A percentile compares a stretch with the other conserved stretches of the same genome.
Conservation (phyloP, 2,888 invertebrate genomes). For the Lottia scabra region DNA sequence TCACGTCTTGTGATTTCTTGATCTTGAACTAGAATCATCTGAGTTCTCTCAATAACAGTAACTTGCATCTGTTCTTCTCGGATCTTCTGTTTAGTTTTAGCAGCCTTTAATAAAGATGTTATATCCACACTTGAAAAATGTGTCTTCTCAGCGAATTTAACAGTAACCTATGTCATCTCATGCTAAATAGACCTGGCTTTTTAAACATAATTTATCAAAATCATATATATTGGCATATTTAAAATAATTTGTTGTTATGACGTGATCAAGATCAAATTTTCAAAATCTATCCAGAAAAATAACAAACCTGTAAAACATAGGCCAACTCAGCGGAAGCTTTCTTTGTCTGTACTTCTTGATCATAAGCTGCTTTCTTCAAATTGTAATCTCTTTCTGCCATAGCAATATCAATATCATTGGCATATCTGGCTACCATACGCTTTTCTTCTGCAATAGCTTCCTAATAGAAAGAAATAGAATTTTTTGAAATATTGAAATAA, state of each 20-base stretch:
- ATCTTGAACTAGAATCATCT: constrained; percentile 92
- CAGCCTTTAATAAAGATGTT: constrained; percentile 53
- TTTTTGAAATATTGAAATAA: no score
- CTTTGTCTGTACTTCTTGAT: constrained; percentile 95
- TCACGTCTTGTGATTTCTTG: constrained; percentile 94
- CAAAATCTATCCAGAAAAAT: no score
- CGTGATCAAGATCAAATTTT: no score
- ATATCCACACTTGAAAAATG: not conserved
- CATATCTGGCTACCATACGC: constrained; percentile 91
- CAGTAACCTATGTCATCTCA: no score
- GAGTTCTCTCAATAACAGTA: constrained; percentile 84
- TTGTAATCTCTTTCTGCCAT: constrained; percentile 97
- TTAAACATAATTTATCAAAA: no score
- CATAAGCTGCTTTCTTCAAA: constrained; percentile 95
- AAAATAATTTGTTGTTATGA: no score
- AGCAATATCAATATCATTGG: constrained; percentile 97
- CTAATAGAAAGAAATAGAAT: constrained; percentile 49
- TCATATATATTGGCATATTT: no score
- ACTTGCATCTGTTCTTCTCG: constrained; percentile 99
- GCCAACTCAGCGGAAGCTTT: constrained; percentile 72
- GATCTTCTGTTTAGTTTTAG: constrained; percentile 93
- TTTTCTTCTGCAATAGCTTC: constrained; percentile 97
- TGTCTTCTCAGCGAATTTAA: no score
- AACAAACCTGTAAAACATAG: constrained; percentile 66
- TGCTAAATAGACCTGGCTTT: no score